Percentiles rank a stretch among this genome's conserved stretches.
These are phyloP conservation scores for Phocides pigmalion DNA, from an alignment of 1,140 invertebrate species.

Conservation along the genomic window DNA sequence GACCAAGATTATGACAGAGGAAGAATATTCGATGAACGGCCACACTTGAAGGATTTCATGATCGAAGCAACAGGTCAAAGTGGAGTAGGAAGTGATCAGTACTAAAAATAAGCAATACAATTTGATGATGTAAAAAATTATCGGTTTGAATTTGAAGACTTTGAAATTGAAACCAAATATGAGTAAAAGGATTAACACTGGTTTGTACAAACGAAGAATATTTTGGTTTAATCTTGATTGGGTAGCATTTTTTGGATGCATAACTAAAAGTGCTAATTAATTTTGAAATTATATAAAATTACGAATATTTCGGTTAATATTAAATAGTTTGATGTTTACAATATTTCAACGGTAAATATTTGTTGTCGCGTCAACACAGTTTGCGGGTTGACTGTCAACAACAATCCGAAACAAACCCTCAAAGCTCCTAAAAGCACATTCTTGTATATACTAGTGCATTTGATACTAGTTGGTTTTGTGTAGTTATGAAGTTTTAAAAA, in stretches of 20 bases:
- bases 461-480: slow-evolving; percentile 4
- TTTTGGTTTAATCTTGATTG: slow-evolving; percentile 31
- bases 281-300: neutral
- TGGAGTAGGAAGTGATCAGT: slow-evolving; percentile 42
- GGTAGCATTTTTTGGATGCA: slow-evolving; percentile 26
- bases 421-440: slow-evolving; percentile 37
- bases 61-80: slow-evolving; percentile 49
- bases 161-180: slow-evolving; percentile 65
- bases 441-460: slow-evolving; percentile 42
- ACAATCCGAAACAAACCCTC: slow-evolving; percentile 46
- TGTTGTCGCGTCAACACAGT: slow-evolving; percentile 51
- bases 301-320: neutral
- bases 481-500: too few species aligned
- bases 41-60: slow-evolving; percentile 50
- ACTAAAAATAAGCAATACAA: slow-evolving; percentile 54
- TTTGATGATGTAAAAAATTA: slow-evolving; percentile 38
- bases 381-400: slow-evolving; percentile 57
- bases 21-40: slow-evolving; percentile 61
- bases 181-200: slow-evolving; percentile 51
- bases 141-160: slow-evolving; percentile 46
- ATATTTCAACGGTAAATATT: slow-evolving; percentile 3
- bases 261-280: neutral
- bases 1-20: slow-evolving; percentile 49
- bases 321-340: neutral
- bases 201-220: slow-evolving; percentile 47